Base-by-base conservation (phyloP, 2,113 vertebrate species). In the Epinephelus cyanopodus region DNA sequence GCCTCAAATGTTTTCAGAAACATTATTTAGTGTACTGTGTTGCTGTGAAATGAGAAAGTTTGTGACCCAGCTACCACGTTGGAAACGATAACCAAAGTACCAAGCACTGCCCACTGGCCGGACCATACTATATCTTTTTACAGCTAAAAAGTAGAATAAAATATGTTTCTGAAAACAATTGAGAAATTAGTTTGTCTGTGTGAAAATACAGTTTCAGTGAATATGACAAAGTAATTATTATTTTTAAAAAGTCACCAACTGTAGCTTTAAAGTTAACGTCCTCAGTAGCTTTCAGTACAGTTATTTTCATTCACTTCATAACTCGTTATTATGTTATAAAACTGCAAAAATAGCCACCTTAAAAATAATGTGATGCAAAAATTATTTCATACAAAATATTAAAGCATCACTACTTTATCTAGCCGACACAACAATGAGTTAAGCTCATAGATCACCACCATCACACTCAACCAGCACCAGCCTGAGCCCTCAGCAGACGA, bases 401-500 rank as follows among this genome's bases (percentile, higher is more conserved):
- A n/a, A 37, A 52, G 21, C 21, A 18, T 63, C 11, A 29, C 17
- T 9, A 68, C 13, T 60, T 68, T 14, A 21, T 60, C 11, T 52
- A 2, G 17, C 6, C 6, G 70, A 18, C 45, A 56, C 58, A 53
- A 45, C 53, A 66, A 66, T 52, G 62, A 37, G 29, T 63, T 69
- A 13, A 75, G 15, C 18, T 61, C 7, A 9, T 21, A 61, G 50
- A 53, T 82, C 39, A 14, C 1, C 1, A 27, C 37, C n/a, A 2
- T 52, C n/a, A 66, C 33, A 52, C 21, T 37, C 39, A 39, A 39
- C 42, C 64, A 68, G 65, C 68, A 82, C 27, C 47, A 77, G 77
- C 37, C 42, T 60, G 42, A 72, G 52, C 42, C 23, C 57, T 47
- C 60, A 74, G 61, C 65, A 83, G 64, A 82, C 66, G 72, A 80